Evolutionary conservation across 92 coral and sea anemone genomes (phyloP).

Genomic region (Paramuricea clavata): DNA sequence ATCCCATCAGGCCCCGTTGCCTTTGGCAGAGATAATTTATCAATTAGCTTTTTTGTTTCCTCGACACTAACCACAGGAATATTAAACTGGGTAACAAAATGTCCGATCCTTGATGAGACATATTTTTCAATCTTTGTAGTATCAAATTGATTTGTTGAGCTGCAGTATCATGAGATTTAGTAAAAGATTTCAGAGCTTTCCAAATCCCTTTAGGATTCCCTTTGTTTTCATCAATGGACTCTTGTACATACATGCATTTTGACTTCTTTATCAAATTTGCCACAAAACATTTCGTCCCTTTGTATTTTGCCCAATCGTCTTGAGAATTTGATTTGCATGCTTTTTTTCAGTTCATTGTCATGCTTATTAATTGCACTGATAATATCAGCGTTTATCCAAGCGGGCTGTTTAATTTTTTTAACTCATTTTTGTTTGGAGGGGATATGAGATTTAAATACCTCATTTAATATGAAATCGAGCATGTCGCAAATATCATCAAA

Average conservation of each 20-base stretch:
- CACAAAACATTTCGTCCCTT: conserved; percentile 57
- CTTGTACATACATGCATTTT: conserved; percentile 46
- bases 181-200: conserved; percentile 58
- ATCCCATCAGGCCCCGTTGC: conserved; percentile 69
- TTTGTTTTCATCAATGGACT: conserved; percentile 55
- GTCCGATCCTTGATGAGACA: conserved; percentile 37
- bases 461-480: conserved; percentile 3
- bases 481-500: background rate
- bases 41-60: conserved; percentile 45
- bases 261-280: conserved; percentile 53
- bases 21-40: conserved; percentile 52
- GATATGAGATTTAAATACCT: conserved; percentile 2
- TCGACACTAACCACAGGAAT: conserved; percentile 52
- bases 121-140: conserved; percentile 45
- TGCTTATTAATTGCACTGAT: conserved; percentile 32
- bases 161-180: conserved; percentile 32
- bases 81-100: conserved; percentile 50
- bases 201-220: conserved; percentile 35
- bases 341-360: conserved; percentile 40
- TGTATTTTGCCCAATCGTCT: conserved; percentile 46
- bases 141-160: conserved; percentile 35
- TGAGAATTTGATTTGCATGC: conserved; percentile 43
- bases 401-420: conserved; percentile 10
- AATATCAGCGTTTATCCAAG: conserved; percentile 24
- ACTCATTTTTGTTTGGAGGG: conserved; percentile 25